Evolutionary conservation across 2,888 invertebrate genomes (phyloP).

Genomic region (Capitulum mitella): DNA sequence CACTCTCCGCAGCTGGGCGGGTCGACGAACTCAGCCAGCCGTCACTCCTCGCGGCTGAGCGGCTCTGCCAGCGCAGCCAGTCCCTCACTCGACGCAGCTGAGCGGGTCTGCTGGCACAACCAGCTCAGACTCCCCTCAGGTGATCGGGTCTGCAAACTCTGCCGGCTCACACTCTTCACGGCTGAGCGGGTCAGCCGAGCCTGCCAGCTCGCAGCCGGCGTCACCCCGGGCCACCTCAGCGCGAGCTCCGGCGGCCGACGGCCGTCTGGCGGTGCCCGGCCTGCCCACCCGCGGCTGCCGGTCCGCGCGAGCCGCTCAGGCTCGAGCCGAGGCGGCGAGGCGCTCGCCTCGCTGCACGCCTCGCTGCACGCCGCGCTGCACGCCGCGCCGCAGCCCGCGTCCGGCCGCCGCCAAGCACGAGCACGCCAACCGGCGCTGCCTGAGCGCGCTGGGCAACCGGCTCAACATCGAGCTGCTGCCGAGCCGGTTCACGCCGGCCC

Average conservation of each 20-base stretch:
- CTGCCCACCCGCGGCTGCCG: not conserved
- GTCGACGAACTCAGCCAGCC: too few species aligned
- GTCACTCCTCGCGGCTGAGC: too few species aligned
- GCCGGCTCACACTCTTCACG: too few species aligned
- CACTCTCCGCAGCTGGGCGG: too few species aligned
- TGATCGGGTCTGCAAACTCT: too few species aligned
- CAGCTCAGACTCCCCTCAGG: too few species aligned
- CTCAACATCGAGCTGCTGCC: constrained; percentile 21
- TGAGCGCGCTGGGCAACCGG: constrained; percentile 1
- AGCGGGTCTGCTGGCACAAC: too few species aligned
- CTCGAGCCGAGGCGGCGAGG: not conserved
- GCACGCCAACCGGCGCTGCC: not conserved
- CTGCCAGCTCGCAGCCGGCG: too few species aligned
- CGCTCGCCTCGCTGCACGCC: not conserved
- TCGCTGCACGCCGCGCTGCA: not conserved
- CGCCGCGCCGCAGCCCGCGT: constrained; percentile 2
- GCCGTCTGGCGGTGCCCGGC: not conserved
- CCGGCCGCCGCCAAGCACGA: not conserved
- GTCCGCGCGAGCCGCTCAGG: not conserved
- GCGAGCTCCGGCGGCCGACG: not conserved
- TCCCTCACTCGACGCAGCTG: not conserved
- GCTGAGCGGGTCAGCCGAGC: too few species aligned
- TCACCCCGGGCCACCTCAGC: not conserved
- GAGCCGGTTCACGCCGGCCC: not conserved
- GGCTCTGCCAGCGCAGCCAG: too few species aligned